phyloP scores from a whole-genome alignment of 92 coral and sea anemone species.

The Siderastrea siderea region DNA sequence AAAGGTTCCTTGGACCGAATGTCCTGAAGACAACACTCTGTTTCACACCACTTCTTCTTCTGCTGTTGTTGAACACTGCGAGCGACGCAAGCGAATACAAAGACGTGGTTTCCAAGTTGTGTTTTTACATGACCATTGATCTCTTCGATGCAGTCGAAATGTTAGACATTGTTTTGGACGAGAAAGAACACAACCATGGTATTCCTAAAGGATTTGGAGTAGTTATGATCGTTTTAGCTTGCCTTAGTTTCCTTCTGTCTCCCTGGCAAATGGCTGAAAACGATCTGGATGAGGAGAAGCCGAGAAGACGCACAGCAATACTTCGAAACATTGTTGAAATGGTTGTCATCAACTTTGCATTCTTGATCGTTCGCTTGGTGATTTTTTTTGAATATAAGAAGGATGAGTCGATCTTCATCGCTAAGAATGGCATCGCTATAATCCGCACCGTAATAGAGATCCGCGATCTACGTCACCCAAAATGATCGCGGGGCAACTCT shows the following conservation, averaged over 20 bases:
- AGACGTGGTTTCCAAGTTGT: slow-evolving; percentile 53
- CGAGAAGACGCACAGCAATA: neutral
- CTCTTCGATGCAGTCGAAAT: slow-evolving; percentile 75
- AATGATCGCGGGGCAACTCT: neutral
- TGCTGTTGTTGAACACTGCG: slow-evolving; percentile 36
- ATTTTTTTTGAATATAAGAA: slow-evolving; percentile 50
- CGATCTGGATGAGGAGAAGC: slow-evolving; percentile 4
- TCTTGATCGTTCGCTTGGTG: slow-evolving; percentile 49
- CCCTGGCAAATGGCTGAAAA: slow-evolving; percentile 58
- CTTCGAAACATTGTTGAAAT: neutral
- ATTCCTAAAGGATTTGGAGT: slow-evolving; percentile 12
- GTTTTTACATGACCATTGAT: slow-evolving; percentile 51
- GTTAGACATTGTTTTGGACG: slow-evolving; percentile 55
- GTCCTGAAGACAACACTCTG: slow-evolving; percentile 3
- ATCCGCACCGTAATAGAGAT: neutral
- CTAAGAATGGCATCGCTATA: slow-evolving; percentile 28
- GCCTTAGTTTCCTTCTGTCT: slow-evolving; percentile 56
- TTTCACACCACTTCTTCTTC: slow-evolving; percentile 19
- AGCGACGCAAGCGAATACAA: neutral
- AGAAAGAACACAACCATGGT: slow-evolving; percentile 24
- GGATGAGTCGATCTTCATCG: slow-evolving; percentile 65
- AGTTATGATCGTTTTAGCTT: slow-evolving; percentile 41
- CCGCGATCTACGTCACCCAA: neutral
- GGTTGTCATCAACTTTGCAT: slow-evolving; percentile 33
- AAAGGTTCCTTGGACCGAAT: slow-evolving; percentile 16